Percentiles rank a stretch among this genome's conserved stretches.
Conservation (phyloP, 2,113 vertebrate genomes). For the Oxyura jamaicensis region DNA sequence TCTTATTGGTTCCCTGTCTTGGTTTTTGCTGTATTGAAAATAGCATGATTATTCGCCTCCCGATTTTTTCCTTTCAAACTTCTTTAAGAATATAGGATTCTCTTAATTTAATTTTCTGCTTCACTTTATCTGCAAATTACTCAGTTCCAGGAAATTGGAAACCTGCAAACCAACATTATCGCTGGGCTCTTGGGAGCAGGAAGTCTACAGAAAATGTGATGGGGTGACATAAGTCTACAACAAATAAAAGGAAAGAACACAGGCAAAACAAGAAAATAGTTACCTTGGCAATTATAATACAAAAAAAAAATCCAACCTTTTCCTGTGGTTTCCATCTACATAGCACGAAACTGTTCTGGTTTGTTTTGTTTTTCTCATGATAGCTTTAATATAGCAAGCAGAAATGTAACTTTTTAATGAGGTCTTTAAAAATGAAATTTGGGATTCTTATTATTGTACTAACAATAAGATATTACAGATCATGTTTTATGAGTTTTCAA, state of each 20-base stretch:
- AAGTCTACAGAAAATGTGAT: not conserved
- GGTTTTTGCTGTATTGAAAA: not conserved
- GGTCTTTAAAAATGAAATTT: not conserved
- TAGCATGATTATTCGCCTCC: not conserved
- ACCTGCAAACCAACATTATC: not conserved
- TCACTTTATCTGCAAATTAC: not conserved
- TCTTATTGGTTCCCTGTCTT: not conserved
- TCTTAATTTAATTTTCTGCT: slow-evolving; percentile 3
- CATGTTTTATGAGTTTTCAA: not conserved
- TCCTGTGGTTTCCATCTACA: not conserved
- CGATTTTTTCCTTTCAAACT: not conserved
- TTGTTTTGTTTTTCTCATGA: not conserved
- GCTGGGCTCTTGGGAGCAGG: not conserved
- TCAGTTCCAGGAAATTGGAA: not conserved
- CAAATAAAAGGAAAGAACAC: not conserved
- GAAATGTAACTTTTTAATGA: not conserved
- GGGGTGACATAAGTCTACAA: not conserved
- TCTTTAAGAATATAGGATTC: not conserved
- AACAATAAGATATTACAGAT: not conserved
- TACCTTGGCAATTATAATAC: not conserved
- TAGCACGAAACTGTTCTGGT: not conserved
- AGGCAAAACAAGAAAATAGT: not conserved
- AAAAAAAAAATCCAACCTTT: not conserved
- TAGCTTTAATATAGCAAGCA: not conserved
- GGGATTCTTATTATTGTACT: not conserved